phyloP scores from a whole-genome alignment of 2,888 invertebrate species.

The Asteroscopus sphinx region DNA sequence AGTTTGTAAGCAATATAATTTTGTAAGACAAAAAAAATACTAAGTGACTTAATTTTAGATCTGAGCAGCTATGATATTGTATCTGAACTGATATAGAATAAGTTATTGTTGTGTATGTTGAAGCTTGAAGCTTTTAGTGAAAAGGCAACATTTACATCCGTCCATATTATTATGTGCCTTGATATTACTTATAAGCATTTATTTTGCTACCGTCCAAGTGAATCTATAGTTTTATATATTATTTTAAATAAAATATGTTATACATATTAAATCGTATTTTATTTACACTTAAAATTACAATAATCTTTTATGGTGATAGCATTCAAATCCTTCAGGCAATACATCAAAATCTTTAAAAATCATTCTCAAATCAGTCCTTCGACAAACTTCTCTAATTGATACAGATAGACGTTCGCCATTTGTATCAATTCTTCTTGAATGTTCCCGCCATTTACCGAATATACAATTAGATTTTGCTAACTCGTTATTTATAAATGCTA shows the following conservation, averaged over 20 bases:
- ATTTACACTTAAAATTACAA: constrained; percentile 47
- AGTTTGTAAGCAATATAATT: constrained; percentile 8
- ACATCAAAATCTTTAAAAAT: constrained; percentile 73
- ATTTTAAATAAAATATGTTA: constrained; percentile 27
- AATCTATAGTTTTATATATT: constrained; percentile 16
- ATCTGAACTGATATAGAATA: constrained; percentile 15
- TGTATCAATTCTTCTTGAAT: constrained; percentile 73
- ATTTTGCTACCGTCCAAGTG: constrained; percentile 28
- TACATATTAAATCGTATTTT: constrained; percentile 39
- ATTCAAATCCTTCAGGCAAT: constrained; percentile 77
- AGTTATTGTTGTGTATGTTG: constrained; percentile 16
- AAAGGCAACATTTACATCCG: constrained; percentile 24
- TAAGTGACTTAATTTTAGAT: constrained; percentile 26
- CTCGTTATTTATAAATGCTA: constrained; percentile 73
- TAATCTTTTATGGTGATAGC: constrained; percentile 70
- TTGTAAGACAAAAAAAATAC: constrained; percentile 14
- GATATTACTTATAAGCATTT: constrained; percentile 23
- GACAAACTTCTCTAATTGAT: constrained; percentile 77
- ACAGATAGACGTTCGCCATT: constrained; percentile 65
- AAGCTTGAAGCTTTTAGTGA: constrained; percentile 21
- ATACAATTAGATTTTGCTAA: constrained; percentile 82
- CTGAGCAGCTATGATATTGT: constrained; percentile 32
- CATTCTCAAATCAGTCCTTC: constrained; percentile 72
- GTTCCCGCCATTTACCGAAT: constrained; percentile 82
- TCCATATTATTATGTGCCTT: constrained; percentile 43